These are phyloP conservation scores for Scylla paramamosain DNA, from an alignment of 1,140 invertebrate species.

Conservation along the genomic window DNA sequence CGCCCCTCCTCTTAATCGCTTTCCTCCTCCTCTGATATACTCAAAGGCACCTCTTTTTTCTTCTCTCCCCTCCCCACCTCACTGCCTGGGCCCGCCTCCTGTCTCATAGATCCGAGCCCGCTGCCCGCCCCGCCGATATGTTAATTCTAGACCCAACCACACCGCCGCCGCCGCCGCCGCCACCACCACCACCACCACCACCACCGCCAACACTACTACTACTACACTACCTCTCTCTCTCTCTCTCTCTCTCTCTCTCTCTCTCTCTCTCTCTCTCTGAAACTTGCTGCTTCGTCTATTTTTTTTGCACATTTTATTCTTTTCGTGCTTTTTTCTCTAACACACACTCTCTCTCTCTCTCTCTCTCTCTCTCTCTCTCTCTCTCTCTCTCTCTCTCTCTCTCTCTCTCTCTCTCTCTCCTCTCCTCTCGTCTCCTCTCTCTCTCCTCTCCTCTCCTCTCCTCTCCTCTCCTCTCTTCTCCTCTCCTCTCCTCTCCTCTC, in stretches of 20 bases:
- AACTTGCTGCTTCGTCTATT: too few relatives aligned
- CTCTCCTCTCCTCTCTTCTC: not conserved
- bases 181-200: too few relatives aligned
- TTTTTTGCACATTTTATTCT: too few relatives aligned
- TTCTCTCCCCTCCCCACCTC: not conserved
- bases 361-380: not conserved
- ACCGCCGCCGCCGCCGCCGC: not conserved
- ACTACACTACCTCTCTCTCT: too few relatives aligned
- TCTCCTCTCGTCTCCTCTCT: not conserved
- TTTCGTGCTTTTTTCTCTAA: too few relatives aligned
- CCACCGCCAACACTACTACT: too few relatives aligned
- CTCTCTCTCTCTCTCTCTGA: too few relatives aligned
- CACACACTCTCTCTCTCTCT: too few relatives aligned
- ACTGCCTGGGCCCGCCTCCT: not conserved
- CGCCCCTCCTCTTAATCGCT: not conserved
- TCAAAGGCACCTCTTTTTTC: not conserved
- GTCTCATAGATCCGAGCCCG: not conserved
- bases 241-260: too few relatives aligned
- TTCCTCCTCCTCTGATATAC: not conserved
- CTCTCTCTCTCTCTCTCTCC: not conserved
- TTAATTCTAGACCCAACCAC: not conserved
- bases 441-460: not conserved
- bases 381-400: not conserved
- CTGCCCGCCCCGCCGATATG: not conserved
- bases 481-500: not conserved